These are phyloP conservation scores for Austrolebias charrua DNA, from an alignment of 2,797 vertebrate species.

Conservation along the genomic window DNA sequence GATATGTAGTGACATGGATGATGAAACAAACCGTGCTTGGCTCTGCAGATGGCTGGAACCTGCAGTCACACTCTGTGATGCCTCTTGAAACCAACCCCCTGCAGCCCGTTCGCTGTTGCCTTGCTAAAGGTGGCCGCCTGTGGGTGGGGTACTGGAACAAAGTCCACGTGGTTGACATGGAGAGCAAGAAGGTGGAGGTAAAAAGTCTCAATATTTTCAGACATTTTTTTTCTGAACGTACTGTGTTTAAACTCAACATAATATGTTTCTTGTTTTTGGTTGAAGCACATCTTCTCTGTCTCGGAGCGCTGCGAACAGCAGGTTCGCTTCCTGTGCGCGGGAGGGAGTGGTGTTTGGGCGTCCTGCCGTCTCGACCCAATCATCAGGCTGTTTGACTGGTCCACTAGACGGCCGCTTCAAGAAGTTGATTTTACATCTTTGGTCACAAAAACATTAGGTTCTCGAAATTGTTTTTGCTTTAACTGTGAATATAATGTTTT, in stretches of 20 bases:
- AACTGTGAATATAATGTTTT: no score
- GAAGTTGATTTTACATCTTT: conserved; percentile 77
- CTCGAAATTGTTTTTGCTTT: not conserved
- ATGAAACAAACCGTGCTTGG: conserved; percentile 10
- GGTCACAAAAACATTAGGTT: conserved; percentile 79
- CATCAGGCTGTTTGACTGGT: conserved; percentile 81
- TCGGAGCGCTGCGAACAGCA: conserved; percentile 82
- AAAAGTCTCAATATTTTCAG: conserved; percentile 3
- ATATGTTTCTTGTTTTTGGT: conserved; percentile 8
- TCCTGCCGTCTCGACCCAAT: conserved; percentile 79
- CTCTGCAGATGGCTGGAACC: conserved; percentile 77
- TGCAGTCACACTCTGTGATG: conserved; percentile 70
- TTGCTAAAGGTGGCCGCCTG: conserved; percentile 72
- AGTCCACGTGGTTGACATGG: conserved; percentile 74
- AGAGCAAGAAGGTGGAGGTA: conserved; percentile 76
- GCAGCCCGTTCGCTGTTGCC: conserved; percentile 83
- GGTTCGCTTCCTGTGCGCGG: conserved; percentile 81
- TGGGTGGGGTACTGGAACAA: conserved; percentile 86
- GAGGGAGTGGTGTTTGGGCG: conserved; percentile 81
- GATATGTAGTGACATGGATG: not conserved
- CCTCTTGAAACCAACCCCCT: conserved; percentile 73
- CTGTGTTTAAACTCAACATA: not conserved
- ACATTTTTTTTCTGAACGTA: not conserved
- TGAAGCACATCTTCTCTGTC: conserved; percentile 77
- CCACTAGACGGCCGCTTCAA: conserved; percentile 77